phyloP scores from a whole-genome alignment of 2,888 invertebrate genomes.

The Tenthredo livida region DNA sequence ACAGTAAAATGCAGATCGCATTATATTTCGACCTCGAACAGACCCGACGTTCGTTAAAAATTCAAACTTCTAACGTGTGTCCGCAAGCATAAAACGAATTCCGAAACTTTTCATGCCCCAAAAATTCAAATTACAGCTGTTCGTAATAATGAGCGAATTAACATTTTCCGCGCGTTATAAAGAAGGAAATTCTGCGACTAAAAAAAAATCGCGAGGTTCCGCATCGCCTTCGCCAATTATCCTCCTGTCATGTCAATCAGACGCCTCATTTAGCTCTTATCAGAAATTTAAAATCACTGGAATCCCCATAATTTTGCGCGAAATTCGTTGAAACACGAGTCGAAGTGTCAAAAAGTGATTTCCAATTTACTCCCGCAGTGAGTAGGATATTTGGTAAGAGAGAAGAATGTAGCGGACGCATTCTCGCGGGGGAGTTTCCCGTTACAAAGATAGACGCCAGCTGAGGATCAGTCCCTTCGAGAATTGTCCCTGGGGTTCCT shows the following conservation, averaged over 20 bases:
- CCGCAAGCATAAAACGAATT: slow-evolving; percentile 4
- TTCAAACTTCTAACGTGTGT: slow-evolving; percentile 26
- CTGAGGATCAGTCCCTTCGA: slow-evolving; percentile 24
- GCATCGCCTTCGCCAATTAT: background rate
- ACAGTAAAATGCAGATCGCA: background rate
- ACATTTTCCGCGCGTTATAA: background rate
- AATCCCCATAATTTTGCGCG: background rate
- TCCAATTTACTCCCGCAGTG: background rate
- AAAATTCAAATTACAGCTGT: slow-evolving; percentile 15
- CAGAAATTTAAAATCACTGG: background rate
- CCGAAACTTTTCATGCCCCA: background rate
- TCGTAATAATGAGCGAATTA: background rate
- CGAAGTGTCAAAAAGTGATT: slow-evolving; percentile 27
- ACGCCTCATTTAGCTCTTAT: background rate
- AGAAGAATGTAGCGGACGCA: slow-evolving; percentile 20
- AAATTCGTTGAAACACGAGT: background rate
- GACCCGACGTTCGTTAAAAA: slow-evolving; percentile 1
- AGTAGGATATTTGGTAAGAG: slow-evolving; percentile 4
- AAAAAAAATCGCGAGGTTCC: background rate
- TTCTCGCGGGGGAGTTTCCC: slow-evolving; percentile 8
- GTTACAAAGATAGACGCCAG: slow-evolving; percentile 43
- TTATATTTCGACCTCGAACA: background rate
- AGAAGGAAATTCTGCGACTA: background rate
- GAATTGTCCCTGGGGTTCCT: slow-evolving; percentile 47
- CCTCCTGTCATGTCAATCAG: background rate